Evolutionary conservation across 2,113 vertebrate species (phyloP), one percentile per base, ranked within the genome.

Genomic region (Poeciliopsis turrubarensis): DNA sequence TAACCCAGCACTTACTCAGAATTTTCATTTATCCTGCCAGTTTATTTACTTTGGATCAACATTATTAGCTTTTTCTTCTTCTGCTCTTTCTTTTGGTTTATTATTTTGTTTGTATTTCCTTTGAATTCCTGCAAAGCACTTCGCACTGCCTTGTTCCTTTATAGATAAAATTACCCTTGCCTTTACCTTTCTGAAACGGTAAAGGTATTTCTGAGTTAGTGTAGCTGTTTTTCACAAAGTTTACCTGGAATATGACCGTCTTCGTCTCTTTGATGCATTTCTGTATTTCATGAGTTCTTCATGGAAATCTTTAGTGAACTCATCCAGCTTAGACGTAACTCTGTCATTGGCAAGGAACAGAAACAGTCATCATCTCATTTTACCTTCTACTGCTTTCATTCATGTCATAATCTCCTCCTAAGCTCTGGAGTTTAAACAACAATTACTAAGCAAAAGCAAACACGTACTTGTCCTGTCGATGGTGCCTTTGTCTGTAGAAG

Each of bases 261-360:
- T 95, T 89, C 96, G 94, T 90, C 99, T 97, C 93, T 98, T 99
- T 92, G 97, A 97, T 90, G 98, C 96, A 93, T 97, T 97, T 95
- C 97, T 97, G 93, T 97, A 99, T 94, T 99, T 97, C 95, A 99
- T 95, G 83, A 99, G 95, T 92, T 99, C 97, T 95, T 99, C 99
- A 93, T 98, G 98, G 95, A 99, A 99, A 95, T 98, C 97, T 95
- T 98, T 97, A 91, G 98, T 98, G 91, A 99, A 99, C 92, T 99
- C 97, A 94, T 99, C 98, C 89, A 99, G 95, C 94, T 99, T 99
- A 80, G 98, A 99, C 89, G 97, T 96, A 94, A 97, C 96, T 93
- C 98, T 99, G 94, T 57, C 1, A 57, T n/a, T 57, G 51, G 25
- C 25, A 94, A 82, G 13, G 34, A 37, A 78, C 72, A 89, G 81